Percentiles rank a stretch among this genome's conserved stretches.
Conservation (phyloP, 2,888 invertebrate genomes). For the Schizotus pectinicornis region DNA sequence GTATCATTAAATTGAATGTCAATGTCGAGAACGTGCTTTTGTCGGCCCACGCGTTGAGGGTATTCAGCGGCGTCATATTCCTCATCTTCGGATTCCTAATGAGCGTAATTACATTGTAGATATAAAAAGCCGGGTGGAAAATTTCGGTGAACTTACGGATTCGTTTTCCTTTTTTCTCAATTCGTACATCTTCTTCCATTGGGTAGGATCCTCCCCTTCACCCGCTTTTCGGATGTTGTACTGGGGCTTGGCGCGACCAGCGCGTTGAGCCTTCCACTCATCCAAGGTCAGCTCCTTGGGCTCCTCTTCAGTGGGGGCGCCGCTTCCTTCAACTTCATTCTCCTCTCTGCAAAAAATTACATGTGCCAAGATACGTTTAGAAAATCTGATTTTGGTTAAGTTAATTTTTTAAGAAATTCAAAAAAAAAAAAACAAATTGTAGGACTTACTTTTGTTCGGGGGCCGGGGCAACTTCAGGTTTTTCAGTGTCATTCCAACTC, state of each 20-base stretch:
- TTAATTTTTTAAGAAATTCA: neutral
- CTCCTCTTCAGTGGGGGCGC: conserved; percentile 70
- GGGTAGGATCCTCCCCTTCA: conserved; percentile 88
- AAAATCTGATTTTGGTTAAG: neutral
- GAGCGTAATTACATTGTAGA: neutral
- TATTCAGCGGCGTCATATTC: conserved; percentile 79
- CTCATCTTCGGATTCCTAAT: conserved; percentile 56
- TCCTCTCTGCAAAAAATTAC: conserved; percentile 48
- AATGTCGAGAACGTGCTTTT: conserved; percentile 85
- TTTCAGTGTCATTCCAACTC: conserved; percentile 62
- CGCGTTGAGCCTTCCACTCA: conserved; percentile 91
- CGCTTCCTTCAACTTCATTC: conserved; percentile 48
- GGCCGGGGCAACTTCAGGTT: conserved; percentile 48
- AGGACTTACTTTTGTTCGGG: conserved; percentile 48
- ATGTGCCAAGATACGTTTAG: conserved; percentile 5
- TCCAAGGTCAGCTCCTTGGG: conserved; percentile 89
- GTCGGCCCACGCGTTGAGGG: conserved; percentile 85
- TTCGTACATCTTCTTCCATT: conserved; percentile 92
- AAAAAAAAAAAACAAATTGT: conserved; percentile 1
- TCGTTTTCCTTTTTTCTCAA: conserved; percentile 75
- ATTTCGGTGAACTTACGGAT: conserved; percentile 42
- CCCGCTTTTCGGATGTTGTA: conserved; percentile 93
- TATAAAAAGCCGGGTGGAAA: too few species aligned
- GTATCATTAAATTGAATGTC: conserved; percentile 87
- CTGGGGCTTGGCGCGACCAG: conserved; percentile 81